Evolutionary conservation across 2,113 vertebrate species (phyloP), one percentile per base, ranked within the genome.

Genomic region (Casuarius casuarius): DNA sequence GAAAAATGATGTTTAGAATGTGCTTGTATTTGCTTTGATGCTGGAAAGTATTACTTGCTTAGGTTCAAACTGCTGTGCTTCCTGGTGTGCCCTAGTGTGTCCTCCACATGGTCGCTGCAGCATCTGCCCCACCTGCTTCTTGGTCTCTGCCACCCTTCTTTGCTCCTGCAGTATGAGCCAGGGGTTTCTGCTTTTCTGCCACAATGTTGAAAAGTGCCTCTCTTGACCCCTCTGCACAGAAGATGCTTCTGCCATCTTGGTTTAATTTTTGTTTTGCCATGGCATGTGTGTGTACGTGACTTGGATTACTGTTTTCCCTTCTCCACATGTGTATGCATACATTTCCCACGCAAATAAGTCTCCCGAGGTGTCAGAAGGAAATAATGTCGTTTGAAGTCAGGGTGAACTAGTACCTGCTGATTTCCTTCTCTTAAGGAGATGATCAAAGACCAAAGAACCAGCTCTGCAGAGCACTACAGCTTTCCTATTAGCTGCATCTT

Each of bases 81-180:
- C 46, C 46, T 67, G 63, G 12, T 0, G 0, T 49, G 40, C 40
- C 29, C 20, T 33, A 59, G 12, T 0, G 0, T 49, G 40, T 44
- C 29, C 20, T 33, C 40, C 0, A 0, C 15, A 2, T 10, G 0
- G 0, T 38, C 49, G 5, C 25, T 87, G 38, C 40, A 42, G 15
- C 3, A 2, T 26, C 29, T 51, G 21, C 18, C 38, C 7, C 40
- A 10, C 63, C 68, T 1, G 3, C 66, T 35, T 25, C 12, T 51
- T n/a, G 67, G 10, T 42, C 10, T 70, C 17, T 85, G 44, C 49
- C 1, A 8, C 6, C 31, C 21, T 65, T 38, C 58, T 66, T 46
- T 29, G 4, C 13, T 62, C 44, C 18, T 38, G 79, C 2, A 4
- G 12, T 58, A 28, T 1, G 5, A 84, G 40, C 40, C 29, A 7